Evolutionary conservation across 2,113 vertebrate species (phyloP).

Genomic region (Colossoma macropomum): DNA sequence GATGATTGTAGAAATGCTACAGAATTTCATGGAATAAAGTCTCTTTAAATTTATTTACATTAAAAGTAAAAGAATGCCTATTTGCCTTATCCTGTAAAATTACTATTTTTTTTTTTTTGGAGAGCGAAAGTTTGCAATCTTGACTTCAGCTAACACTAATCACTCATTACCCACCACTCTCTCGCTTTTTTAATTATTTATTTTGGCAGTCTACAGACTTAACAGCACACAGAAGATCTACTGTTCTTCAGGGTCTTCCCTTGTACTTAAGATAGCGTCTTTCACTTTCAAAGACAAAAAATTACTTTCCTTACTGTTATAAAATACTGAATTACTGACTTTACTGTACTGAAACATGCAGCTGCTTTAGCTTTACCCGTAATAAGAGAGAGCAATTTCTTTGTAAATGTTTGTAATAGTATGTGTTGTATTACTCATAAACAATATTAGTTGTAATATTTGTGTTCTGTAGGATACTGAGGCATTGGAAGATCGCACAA

Average conservation of each 20-base stretch:
- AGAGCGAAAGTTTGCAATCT: no score
- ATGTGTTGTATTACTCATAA: background rate
- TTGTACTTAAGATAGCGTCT: background rate
- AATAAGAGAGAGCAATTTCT: background rate
- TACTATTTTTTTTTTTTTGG: no score
- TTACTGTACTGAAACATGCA: background rate
- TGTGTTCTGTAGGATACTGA: no score
- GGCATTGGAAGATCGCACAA: background rate
- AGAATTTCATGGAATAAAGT: no score
- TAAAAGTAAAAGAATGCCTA: no score
- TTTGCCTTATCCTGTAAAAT: background rate
- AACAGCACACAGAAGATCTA: background rate
- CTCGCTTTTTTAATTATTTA: background rate
- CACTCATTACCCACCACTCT: no score
- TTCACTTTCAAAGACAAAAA: constrained; percentile 1
- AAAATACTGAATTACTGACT: background rate
- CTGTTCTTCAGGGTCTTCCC: constrained; percentile 9
- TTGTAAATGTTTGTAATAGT: background rate
- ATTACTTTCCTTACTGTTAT: background rate
- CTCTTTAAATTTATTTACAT: no score
- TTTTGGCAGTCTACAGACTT: background rate
- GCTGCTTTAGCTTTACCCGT: background rate
- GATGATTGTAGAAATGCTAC: no score
- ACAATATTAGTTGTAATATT: no score
- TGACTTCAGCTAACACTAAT: background rate